Conservation (phyloP, 2,113 vertebrate species). For the Hydrolagus affinis region DNA sequence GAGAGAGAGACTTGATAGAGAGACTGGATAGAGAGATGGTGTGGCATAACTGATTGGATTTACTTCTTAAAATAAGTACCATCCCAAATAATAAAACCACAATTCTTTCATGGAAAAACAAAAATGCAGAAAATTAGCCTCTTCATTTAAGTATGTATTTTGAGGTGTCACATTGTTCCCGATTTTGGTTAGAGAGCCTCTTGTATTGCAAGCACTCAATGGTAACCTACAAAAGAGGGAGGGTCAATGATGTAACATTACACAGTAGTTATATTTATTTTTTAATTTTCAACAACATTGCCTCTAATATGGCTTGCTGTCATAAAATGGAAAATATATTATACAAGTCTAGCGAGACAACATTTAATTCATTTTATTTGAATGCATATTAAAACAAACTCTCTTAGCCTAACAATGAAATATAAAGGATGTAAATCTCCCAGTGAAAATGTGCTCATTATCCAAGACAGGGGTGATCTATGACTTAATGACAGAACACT, state of each 20-base stretch:
- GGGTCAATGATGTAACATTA: conserved; percentile 12
- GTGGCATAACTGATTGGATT: no score
- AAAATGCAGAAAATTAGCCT: neutral
- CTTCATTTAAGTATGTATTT: neutral
- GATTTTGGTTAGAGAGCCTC: neutral
- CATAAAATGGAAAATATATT: conserved; percentile 5
- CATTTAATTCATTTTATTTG: conserved; percentile 30
- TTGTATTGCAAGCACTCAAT: neutral
- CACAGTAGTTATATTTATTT: conserved; percentile 25
- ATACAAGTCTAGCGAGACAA: neutral
- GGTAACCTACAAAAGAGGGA: neutral
- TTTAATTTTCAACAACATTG: conserved; percentile 6
- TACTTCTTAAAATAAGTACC: neutral
- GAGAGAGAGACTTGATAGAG: neutral
- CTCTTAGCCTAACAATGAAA: conserved; percentile 17
- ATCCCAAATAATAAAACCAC: neutral
- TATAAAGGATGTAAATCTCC: conserved; percentile 20
- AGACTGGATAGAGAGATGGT: neutral
- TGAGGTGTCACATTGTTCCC: neutral
- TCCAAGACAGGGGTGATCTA: conserved; percentile 28
- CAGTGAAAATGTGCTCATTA: conserved; percentile 27
- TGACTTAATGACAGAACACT: conserved; percentile 30
- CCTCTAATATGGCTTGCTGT: neutral
- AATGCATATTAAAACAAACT: conserved; percentile 25
- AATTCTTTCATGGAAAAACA: no score